Evolutionary conservation across 2,888 invertebrate species (phyloP).

Genomic region (Metopia argyrocephala): DNA sequence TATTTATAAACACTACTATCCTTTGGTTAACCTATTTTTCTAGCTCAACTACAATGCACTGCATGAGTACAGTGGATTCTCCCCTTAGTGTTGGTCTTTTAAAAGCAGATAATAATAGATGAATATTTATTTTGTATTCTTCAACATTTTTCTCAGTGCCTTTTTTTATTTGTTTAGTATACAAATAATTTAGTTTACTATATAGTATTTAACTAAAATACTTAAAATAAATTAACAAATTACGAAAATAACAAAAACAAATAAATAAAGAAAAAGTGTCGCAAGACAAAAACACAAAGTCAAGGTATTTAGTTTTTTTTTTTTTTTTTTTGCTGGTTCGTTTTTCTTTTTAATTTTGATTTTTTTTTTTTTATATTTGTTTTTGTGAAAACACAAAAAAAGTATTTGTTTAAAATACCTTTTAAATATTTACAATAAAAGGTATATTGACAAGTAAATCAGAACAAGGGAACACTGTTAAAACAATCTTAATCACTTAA

Average conservation of each 20-base stretch:
- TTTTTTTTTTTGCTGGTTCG: background rate
- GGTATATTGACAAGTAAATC: conserved; percentile 14
- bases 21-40: too few species aligned
- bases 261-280: background rate
- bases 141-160: background rate
- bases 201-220: conserved; percentile 5
- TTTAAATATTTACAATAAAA: conserved; percentile 10
- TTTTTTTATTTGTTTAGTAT: background rate
- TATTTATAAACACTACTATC: too few species aligned
- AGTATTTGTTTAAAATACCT: background rate
- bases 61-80: too few species aligned
- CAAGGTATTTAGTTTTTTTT: conserved; percentile 40
- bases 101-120: too few species aligned
- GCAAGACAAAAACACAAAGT: conserved; percentile 27
- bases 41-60: too few species aligned
- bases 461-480: background rate
- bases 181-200: background rate
- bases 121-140: background rate
- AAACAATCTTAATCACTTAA: conserved; percentile 30
- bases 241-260: too few species aligned
- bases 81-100: too few species aligned
- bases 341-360: background rate
- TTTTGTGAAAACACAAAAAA: background rate
- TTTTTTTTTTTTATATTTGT: conserved; percentile 9
- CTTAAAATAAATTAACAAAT: conserved; percentile 22